Base-by-base conservation (phyloP, 2,888 invertebrate species). In the Drosophila antonietae region DNA sequence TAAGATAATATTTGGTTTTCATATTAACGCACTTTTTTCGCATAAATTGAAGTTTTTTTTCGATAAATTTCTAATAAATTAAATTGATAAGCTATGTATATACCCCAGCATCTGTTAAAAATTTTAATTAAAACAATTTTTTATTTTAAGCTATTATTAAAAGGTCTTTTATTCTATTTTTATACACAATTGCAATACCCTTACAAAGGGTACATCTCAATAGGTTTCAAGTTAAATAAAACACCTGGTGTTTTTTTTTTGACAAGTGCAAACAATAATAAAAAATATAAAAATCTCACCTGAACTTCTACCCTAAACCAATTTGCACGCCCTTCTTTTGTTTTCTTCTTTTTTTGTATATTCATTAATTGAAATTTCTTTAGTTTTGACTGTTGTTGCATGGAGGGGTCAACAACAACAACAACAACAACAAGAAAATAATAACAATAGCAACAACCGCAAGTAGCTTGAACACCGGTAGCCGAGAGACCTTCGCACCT, bases 301-400 rank as follows among this genome's bases (percentile, higher is more conserved):
- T 37, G 28, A 49, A 33, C 35, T 53, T 43, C 20, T 15, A 1
- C 18, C 43, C 37, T 20, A 44, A 57, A n/a, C 33, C 33, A 20
- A 12, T 35, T 20, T 9, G n/a, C 46, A 10, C 28, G 3, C 6
- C 10, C 33, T 15, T 31, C 12, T 28, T 58, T 61, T 63, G 61
- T 70, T 64, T 70, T 20, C 20, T 20, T 70, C 52, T 60, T 73
- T 78, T 51, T 51, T 75, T 70, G 65, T 73, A 80, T 80, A 88
- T 75, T 83, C 88, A 88, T 89, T 88, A 89, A 85, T 83, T 83
- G 88, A 75, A 83, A 89, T 85, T 86, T 88, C 84, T 80, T 84
- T 72, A 69, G 57, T 58, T 74, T 65, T 57, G 68, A 68, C 83
- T 62, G 71, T 69, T 69, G 73, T 28, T 28, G 41, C 3, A 18